Base-by-base conservation (phyloP, 2,113 vertebrate genomes). In the Paracanthobrama guichenoti region DNA sequence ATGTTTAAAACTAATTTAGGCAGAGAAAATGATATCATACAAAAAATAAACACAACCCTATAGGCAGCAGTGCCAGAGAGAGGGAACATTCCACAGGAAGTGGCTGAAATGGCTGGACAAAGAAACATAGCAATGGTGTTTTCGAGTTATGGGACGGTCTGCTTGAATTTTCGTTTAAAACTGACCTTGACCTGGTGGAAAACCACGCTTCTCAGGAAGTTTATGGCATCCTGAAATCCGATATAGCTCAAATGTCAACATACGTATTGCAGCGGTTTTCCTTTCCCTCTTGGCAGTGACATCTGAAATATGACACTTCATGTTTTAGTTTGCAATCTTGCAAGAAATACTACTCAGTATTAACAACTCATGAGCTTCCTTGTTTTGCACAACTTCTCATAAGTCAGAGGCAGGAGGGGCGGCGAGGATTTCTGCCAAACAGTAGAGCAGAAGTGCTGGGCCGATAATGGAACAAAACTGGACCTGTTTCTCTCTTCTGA, bases 31-130 rank as follows among this genome's bases (percentile, higher is more conserved):
- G 1, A 78, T 18, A 62, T n/a, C 3, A 79, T 26, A 42, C 8
- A 22, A 9, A 79, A 44, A 59, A 80, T 26, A 79, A 79, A 79
- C 55, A 48, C 11, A 48, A 18, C 22, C 26, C 35, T 62, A 35
- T n/a, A 35, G 28, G 28, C 75, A 28, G n/a, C 6, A 64, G 14
- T 14, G 20, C 10, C 59, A 11, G 26, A 55, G 14, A 24, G 42
- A 26, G 26, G 39, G 42, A 83, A 78, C 13, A 20, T 60, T 78
- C 80, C 28, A 82, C 64, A 78, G 80, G 85, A 83, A 79, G 85
- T 31, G 81, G 44, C 48, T 59, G 42, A 66, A 80, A 86, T 22
- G 26, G 7, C 48, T 73, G 57, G 46, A 74, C 28, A 44, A 10
- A 74, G 24, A 62, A 64, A 26, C 57, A 84, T 26, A 20, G 67